Percentiles rank a stretch among this genome's conserved stretches.
Evolutionary conservation across 2,888 invertebrate genomes (phyloP).

Genomic region (Apamea sordens): DNA sequence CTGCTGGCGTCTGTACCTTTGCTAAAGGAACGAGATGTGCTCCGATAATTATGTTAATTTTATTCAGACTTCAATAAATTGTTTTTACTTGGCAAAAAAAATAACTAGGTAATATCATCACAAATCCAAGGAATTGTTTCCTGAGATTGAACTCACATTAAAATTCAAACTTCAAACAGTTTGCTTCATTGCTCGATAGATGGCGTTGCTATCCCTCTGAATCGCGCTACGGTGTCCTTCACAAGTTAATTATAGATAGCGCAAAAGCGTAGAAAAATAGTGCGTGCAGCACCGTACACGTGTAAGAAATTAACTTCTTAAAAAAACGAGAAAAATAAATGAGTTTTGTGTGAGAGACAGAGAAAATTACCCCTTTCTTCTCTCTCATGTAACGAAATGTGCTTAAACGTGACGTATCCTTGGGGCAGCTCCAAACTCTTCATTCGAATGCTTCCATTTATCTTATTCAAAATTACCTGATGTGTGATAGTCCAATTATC

Average conservation of each 20-base stretch:
- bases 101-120: too few species aligned
- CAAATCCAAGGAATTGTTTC: too few species aligned
- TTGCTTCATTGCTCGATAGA: constrained; percentile 3
- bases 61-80: too few species aligned
- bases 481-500: background rate
- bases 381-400: background rate
- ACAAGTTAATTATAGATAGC: background rate
- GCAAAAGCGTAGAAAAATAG: background rate
- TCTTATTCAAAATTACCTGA: too few species aligned
- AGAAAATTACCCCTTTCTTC: background rate
- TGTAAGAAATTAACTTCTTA: background rate
- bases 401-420: background rate
- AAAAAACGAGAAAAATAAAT: background rate
- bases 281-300: background rate
- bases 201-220: constrained; percentile 4
- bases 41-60: too few species aligned
- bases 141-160: too few species aligned
- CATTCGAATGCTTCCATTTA: too few species aligned
- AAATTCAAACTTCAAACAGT: background rate
- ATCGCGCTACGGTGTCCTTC: background rate
- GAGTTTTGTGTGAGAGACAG: too few species aligned
- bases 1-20: too few species aligned
- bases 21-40: too few species aligned
- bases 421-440: too few species aligned
- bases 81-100: too few species aligned